Percentiles rank a stretch among this genome's conserved stretches.
Conservation (phyloP, 2,888 invertebrate species). For the Holacanthella duospinosa region DNA sequence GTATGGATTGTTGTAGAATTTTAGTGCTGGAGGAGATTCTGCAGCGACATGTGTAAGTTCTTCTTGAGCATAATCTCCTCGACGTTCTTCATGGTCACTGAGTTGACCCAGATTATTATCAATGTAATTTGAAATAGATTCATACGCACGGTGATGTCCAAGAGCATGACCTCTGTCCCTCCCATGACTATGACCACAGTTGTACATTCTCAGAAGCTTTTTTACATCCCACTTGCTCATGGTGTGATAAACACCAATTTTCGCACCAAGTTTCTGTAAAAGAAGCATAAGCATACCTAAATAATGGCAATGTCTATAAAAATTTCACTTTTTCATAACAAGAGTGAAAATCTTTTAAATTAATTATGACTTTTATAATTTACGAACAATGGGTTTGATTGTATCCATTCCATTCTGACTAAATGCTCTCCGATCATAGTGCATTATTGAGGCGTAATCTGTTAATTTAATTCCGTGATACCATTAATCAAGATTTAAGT, state of each 20-base stretch:
- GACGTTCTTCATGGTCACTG: neutral
- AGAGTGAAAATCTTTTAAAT: neutral
- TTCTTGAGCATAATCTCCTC: too few species aligned
- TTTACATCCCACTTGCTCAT: conserved; percentile 33
- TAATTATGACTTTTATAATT: neutral
- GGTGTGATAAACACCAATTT: conserved; percentile 22
- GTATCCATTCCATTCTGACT: conserved; percentile 26
- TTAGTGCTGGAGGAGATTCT: too few species aligned
- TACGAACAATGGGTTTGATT: conserved; percentile 24
- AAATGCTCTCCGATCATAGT: conserved; percentile 28
- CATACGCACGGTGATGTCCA: conserved; percentile 2
- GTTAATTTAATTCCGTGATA: too few species aligned
- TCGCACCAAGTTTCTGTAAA: conserved; percentile 25
- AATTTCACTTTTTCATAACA: neutral
- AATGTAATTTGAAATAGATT: neutral
- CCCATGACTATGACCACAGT: conserved; percentile 18
- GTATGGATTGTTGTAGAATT: too few species aligned
- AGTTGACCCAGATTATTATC: neutral
- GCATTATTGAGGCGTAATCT: conserved; percentile 30
- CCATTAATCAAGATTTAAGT: too few species aligned
- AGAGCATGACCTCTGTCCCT: conserved; percentile 1
- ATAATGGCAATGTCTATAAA: neutral
- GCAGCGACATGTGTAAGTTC: too few species aligned
- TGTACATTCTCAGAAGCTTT: conserved; percentile 28
- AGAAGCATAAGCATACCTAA: conserved; percentile 2